phyloP scores from a whole-genome alignment of 2,888 invertebrate species.

The Melanostoma mellinum region DNA sequence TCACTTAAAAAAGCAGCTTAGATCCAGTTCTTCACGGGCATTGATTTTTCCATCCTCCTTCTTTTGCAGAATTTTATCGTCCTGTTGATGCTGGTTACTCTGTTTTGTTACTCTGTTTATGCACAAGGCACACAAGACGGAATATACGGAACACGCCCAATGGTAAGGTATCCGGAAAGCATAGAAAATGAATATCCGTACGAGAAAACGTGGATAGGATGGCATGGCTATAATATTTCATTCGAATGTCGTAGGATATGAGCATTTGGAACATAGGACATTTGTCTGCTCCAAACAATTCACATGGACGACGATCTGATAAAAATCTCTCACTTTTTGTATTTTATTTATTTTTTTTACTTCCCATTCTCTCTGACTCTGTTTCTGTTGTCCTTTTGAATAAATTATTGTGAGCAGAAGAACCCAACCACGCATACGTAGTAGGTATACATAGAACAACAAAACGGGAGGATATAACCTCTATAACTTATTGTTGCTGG shows the following conservation, averaged over 20 bases:
- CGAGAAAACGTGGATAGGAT: background rate
- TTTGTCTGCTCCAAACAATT: slow-evolving; percentile 45
- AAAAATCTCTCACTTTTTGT: background rate
- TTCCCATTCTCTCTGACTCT: slow-evolving; percentile 6
- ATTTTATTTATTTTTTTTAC: background rate
- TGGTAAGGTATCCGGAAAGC: slow-evolving; percentile 19
- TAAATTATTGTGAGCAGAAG: slow-evolving; percentile 30
- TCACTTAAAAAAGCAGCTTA: slow-evolving; percentile 29
- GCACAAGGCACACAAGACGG: background rate
- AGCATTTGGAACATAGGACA: slow-evolving; percentile 25
- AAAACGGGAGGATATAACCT: background rate
- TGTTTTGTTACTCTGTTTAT: slow-evolving; percentile 18
- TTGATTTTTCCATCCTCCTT: slow-evolving; percentile 25
- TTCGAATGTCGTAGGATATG: slow-evolving; percentile 31
- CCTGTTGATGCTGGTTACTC: slow-evolving; percentile 26
- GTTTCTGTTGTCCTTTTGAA: slow-evolving; percentile 38
- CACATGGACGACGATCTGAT: slow-evolving; percentile 23
- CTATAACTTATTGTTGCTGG: slow-evolving; percentile 22
- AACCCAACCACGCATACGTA: background rate
- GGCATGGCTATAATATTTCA: slow-evolving; percentile 44
- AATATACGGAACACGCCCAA: slow-evolving; percentile 17
- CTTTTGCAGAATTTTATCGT: slow-evolving; percentile 14
- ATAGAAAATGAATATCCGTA: slow-evolving; percentile 26
- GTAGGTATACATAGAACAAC: background rate
- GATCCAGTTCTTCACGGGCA: slow-evolving; percentile 27